Evolutionary conservation across 2,113 vertebrate genomes (phyloP).

Genomic region (Bubo scandiacus): DNA sequence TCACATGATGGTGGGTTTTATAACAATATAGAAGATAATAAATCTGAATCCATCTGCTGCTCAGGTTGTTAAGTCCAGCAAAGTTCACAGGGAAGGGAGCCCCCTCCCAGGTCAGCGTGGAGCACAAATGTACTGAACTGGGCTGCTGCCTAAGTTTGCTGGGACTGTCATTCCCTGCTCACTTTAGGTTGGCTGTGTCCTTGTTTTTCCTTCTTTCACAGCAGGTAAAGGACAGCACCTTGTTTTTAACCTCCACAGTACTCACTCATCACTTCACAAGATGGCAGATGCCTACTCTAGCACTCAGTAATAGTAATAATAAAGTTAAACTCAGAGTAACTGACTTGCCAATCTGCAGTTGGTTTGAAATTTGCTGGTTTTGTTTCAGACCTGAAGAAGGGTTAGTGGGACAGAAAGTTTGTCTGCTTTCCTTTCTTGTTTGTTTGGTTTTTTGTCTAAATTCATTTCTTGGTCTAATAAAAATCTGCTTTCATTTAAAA

Average conservation of each 20-base stretch:
- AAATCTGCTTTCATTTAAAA: slow-evolving; percentile 21
- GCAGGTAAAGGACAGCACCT: neutral
- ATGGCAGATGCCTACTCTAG: neutral
- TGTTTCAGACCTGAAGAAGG: neutral
- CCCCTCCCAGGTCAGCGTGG: fast-evolving
- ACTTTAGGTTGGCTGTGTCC: neutral
- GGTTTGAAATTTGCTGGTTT: neutral
- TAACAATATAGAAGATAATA: neutral
- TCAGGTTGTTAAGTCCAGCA: neutral
- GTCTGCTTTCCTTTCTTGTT: neutral
- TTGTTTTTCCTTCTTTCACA: neutral
- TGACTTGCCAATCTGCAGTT: neutral
- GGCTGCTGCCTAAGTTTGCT: neutral
- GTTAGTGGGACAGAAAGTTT: neutral
- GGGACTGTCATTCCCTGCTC: neutral
- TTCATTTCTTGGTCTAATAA: neutral
- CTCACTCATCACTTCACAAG: neutral
- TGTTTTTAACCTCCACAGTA: neutral
- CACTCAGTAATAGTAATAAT: neutral
- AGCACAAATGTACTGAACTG: neutral
- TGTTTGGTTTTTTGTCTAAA: neutral
- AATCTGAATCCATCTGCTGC: neutral
- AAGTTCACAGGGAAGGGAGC: neutral
- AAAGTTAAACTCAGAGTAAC: neutral
- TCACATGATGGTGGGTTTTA: neutral